Conservation (phyloP, 1,140 invertebrate genomes). For the Drosophila arizonae region DNA sequence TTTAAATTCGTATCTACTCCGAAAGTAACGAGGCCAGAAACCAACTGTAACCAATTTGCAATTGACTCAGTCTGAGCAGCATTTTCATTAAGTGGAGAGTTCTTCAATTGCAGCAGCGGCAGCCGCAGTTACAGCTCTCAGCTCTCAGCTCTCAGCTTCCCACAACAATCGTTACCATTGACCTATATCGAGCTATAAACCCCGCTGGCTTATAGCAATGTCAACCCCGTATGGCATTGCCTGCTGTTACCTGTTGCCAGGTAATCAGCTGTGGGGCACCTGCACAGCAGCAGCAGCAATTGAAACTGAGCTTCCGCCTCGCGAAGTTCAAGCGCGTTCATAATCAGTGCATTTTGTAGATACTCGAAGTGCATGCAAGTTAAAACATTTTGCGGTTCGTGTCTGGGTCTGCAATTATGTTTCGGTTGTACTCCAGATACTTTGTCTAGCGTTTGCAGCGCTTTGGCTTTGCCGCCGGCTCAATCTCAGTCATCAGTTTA, state of each 20-base stretch:
- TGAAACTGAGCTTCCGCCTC: slow-evolving; percentile 25
- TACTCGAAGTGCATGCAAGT: slow-evolving; percentile 57
- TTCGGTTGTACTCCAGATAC: slow-evolving; percentile 78
- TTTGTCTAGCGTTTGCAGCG: slow-evolving; percentile 64
- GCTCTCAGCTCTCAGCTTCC: slow-evolving; percentile 14
- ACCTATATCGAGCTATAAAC: slow-evolving; percentile 65
- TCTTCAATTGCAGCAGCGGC: slow-evolving; percentile 27
- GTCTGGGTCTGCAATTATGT: slow-evolving; percentile 74
- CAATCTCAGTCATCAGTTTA: slow-evolving; percentile 37
- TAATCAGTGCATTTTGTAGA: slow-evolving; percentile 79
- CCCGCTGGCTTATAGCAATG: slow-evolving; percentile 39
- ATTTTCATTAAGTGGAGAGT: slow-evolving; percentile 51
- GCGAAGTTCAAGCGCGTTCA: slow-evolving; percentile 62
- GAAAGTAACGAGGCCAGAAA: not conserved
- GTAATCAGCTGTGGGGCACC: slow-evolving; percentile 33
- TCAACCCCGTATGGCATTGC: slow-evolving; percentile 39
- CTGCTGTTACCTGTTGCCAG: slow-evolving; percentile 35
- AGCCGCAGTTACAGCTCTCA: not conserved
- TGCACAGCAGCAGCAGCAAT: slow-evolving; percentile 25
- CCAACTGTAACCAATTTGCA: slow-evolving; percentile 25
- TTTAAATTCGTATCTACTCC: not conserved
- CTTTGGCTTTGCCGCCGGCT: slow-evolving; percentile 37
- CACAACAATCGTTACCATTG: slow-evolving; percentile 52
- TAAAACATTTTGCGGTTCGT: slow-evolving; percentile 58
- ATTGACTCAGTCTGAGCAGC: slow-evolving; percentile 25